Percentiles rank a stretch among this genome's conserved stretches.
Evolutionary conservation across 2,797 vertebrate genomes (phyloP).

Genomic region (Buphagus erythrorhynchus): DNA sequence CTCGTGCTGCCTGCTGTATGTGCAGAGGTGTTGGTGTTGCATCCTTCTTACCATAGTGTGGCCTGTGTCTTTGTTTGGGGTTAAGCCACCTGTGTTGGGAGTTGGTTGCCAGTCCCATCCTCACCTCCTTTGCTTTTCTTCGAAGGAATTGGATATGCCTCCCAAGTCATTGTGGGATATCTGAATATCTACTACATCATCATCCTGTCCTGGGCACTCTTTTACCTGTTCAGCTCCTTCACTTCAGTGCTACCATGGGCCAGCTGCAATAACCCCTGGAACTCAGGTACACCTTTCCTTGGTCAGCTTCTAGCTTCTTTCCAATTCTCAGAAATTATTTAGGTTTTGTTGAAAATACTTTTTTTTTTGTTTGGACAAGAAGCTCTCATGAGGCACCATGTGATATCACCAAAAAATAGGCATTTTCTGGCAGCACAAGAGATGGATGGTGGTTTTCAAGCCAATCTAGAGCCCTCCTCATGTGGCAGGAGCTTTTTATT

Average conservation of each 20-base stretch:
- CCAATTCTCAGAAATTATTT: not conserved
- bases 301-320: not conserved
- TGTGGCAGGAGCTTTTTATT: not conserved
- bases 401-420: not conserved
- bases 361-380: not conserved
- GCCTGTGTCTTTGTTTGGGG: not conserved
- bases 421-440: not conserved
- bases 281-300: constrained; percentile 80
- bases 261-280: constrained; percentile 88
- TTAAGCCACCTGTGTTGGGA: rapidly evolving
- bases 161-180: constrained; percentile 87
- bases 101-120: not conserved
- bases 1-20: not conserved
- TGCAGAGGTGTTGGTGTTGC: not conserved
- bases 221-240: constrained; percentile 90
- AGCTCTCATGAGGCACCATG: not conserved
- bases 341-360: not conserved
- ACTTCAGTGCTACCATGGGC: constrained; percentile 86
- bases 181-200: constrained; percentile 91
- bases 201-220: constrained; percentile 89
- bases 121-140: not conserved
- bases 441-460: not conserved
- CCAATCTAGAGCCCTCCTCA: not conserved
- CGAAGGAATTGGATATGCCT: constrained; percentile 89
- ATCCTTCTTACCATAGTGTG: not conserved